Percentiles rank a stretch among this genome's conserved stretches.
Conservation (phyloP, 2,888 invertebrate species). For the Diarsia brunnea region DNA sequence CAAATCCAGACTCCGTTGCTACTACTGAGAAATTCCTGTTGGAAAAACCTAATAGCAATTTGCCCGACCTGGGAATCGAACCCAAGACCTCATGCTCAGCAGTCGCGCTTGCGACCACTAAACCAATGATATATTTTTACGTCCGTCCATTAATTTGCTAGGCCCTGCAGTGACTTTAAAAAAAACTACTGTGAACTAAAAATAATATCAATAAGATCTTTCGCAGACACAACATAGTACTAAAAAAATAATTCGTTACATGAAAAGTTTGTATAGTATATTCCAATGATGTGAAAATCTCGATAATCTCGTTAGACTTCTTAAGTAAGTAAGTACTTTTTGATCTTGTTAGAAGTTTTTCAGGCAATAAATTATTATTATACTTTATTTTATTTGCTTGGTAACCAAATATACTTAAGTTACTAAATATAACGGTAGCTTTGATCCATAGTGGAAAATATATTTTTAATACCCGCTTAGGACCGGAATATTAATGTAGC, state of each 20-base stretch:
- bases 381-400: neutral
- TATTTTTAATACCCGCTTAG: neutral
- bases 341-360: neutral
- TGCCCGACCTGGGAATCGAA: too few relatives aligned
- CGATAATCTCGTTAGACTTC: neutral
- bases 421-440: neutral
- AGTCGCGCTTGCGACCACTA: too few relatives aligned
- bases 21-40: too few relatives aligned
- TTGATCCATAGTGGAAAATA: neutral
- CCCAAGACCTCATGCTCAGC: too few relatives aligned
- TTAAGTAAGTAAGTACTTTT: neutral
- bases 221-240: neutral
- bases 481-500: neutral
- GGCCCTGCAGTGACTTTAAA: too few relatives aligned
- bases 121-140: too few relatives aligned
- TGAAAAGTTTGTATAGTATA: neutral
- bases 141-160: too few relatives aligned
- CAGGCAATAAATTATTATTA: neutral
- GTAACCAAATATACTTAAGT: neutral
- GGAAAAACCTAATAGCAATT: too few relatives aligned
- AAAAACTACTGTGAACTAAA: too few relatives aligned
- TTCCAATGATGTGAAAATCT: neutral
- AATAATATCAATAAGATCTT: too few relatives aligned
- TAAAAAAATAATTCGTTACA: neutral
- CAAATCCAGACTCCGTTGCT: too few relatives aligned